Evolutionary conservation across 1,140 invertebrate genomes (phyloP).

Genomic region (Ostrea edulis): DNA sequence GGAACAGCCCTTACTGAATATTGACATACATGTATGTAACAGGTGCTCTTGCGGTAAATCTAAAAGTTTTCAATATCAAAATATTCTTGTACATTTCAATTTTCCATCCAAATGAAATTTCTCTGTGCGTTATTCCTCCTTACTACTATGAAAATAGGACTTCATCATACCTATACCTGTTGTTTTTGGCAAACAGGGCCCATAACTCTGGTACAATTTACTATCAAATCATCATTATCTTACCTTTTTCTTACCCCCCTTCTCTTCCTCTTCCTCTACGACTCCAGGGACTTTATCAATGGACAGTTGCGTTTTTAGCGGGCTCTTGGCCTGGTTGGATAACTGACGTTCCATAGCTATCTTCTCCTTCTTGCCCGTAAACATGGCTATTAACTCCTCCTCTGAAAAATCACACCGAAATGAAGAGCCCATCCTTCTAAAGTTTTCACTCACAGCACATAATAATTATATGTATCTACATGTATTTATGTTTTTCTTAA

Average conservation of each 20-base stretch:
- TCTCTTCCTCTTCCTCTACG: background rate
- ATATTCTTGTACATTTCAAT: too few relatives aligned
- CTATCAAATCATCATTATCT: background rate
- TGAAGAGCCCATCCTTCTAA: background rate
- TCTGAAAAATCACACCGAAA: slow-evolving; percentile 35
- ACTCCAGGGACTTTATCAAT: background rate
- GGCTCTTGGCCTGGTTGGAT: background rate
- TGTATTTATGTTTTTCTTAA: too few relatives aligned
- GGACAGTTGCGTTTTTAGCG: slow-evolving; percentile 2
- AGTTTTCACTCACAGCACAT: too few relatives aligned
- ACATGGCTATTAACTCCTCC: slow-evolving; percentile 47
- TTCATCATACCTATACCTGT: too few relatives aligned
- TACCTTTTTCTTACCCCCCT: background rate
- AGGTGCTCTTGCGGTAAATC: too few relatives aligned
- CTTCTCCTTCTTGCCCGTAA: background rate
- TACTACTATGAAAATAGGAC: too few relatives aligned
- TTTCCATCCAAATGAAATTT: too few relatives aligned
- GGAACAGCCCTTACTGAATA: too few relatives aligned
- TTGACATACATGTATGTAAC: too few relatives aligned
- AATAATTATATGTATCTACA: too few relatives aligned
- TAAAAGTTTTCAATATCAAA: too few relatives aligned
- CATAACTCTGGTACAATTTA: background rate
- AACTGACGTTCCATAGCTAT: background rate
- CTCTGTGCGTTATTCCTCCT: too few relatives aligned
- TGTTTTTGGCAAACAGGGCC: background rate